A percentile compares a stretch with the other conserved stretches of the same genome.
These are phyloP conservation scores for Ptychadena robeensis DNA, from an alignment of 2,797 vertebrate species.

Conservation along the genomic window DNA sequence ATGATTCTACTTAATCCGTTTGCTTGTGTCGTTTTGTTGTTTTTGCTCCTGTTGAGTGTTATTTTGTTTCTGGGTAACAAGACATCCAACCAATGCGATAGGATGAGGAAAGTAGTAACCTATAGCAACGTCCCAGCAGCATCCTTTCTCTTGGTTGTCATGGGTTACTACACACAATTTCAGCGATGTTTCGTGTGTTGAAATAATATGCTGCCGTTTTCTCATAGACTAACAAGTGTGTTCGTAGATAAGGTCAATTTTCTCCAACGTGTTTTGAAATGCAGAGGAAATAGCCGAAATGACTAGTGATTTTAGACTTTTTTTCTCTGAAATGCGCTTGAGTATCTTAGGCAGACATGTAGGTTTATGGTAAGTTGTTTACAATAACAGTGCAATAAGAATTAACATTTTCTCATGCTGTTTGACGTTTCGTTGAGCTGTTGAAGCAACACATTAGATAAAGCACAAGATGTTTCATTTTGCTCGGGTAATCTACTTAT, in stretches of 20 bases:
- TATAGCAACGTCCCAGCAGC: not conserved
- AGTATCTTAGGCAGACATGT: constrained; percentile 62
- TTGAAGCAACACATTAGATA: constrained; percentile 77
- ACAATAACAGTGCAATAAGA: constrained; percentile 70
- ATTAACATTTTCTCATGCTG: constrained; percentile 73
- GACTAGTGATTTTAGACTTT: constrained; percentile 28
- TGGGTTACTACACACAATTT: constrained; percentile 5
- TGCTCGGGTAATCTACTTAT: constrained; percentile 83
- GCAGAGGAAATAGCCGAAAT: constrained; percentile 39
- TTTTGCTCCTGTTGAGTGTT: constrained; percentile 48
- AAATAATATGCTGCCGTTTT: constrained; percentile 27
- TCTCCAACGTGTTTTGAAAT: constrained; percentile 19
- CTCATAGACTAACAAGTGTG: constrained; percentile 11
- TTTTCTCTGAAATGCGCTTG: constrained; percentile 28
- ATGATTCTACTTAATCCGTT: constrained; percentile 49
- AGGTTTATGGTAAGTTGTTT: constrained; percentile 66
- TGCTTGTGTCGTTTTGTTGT: constrained; percentile 34
- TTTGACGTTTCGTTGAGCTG: constrained; percentile 74
- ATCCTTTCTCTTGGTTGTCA: not conserved
- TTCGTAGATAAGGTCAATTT: constrained; percentile 49
- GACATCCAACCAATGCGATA: not conserved
- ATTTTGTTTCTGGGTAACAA: constrained; percentile 55
- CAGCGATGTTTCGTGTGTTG: not conserved
- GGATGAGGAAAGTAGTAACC: not conserved
- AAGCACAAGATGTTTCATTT: constrained; percentile 76